Evolutionary conservation across 2,888 invertebrate genomes (phyloP), one percentile per base, ranked within the genome.

Genomic region (Drosophila picticornis): DNA sequence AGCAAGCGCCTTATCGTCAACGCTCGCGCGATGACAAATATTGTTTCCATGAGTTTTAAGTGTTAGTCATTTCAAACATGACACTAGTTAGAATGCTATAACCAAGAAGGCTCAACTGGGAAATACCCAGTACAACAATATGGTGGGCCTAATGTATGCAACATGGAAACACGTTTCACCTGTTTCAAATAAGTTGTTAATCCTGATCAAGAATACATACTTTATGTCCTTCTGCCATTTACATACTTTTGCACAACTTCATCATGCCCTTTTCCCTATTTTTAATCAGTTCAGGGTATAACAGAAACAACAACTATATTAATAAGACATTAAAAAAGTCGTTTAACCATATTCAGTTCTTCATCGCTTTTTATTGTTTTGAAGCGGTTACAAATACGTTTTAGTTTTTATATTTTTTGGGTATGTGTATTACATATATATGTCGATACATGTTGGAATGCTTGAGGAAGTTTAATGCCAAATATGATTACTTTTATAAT

Each of bases 351-450:
- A 52, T 76, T 87, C 84, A 87, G 84, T 87, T 87, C 84, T 84
- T 84, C 55, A 58, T 80, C 84, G 87, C 88, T 84, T 74, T 81
- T 87, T 75, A 70, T 78, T 75, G 34, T 36, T 61, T 31, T 52
- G 48, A 74, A 84, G 83, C 87, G 73, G 78, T 78, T 87, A 82
- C 83, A 82, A 84, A 77, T 87, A 84, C 73, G 70, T 83, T 81
- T 66, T 60, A 48, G 46, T 69, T 70, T 52, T 60, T 51, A 58
- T 56, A 55, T 69, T 53, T 67, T 50, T 75, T 66, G 72, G 69
- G 46, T 71, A 71, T 68, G 63, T 64, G 61, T 80, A 77, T 63
- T 75, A 80, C 72, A 69, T 83, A 68, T 55, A 63, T 58, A 55
- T 50, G 63, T 68, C 27, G 16, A 55, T 58, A 58, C 56, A 60